phyloP scores from a whole-genome alignment of 2,113 vertebrate species.

The Lepus europaeus region DNA sequence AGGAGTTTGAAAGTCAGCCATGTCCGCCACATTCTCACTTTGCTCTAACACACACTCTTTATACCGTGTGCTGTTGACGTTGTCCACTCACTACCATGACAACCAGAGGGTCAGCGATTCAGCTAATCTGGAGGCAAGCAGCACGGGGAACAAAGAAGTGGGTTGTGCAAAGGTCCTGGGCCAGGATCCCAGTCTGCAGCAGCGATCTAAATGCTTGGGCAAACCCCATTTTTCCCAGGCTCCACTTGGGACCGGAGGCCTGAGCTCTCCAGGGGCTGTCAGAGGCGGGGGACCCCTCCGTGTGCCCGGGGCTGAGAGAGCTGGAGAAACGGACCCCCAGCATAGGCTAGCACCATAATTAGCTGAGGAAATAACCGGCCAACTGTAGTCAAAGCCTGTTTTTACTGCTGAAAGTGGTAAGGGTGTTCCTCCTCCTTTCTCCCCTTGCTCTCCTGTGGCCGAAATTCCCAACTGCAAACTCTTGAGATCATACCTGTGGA shows the following conservation, averaged over 20 bases:
- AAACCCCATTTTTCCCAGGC: neutral
- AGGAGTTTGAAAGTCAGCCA: slow-evolving; percentile 78
- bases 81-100: neutral
- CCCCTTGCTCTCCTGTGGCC: neutral
- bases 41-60: slow-evolving; percentile 65
- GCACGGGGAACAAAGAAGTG: slow-evolving; percentile 61
- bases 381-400: neutral
- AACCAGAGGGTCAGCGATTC: slow-evolving; percentile 45
- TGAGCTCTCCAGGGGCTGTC: neutral
- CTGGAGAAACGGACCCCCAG: neutral
- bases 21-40: slow-evolving; percentile 47
- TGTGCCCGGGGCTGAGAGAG: neutral
- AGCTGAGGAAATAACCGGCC: neutral
- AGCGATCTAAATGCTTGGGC: slow-evolving; percentile 5
- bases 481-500: neutral
- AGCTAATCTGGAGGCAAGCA: slow-evolving; percentile 30
- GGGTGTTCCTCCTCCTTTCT: neutral
- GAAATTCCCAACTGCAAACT: slow-evolving; percentile 18
- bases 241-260: neutral
- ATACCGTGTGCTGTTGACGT: neutral
- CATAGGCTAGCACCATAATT: neutral
- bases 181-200: neutral
- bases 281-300: neutral
- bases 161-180: slow-evolving; percentile 58
- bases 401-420: slow-evolving; percentile 32